Evolutionary conservation across 2,888 invertebrate genomes (phyloP), one percentile per base, ranked within the genome.

Genomic region (Caenorhabditis drosophilae): DNA sequence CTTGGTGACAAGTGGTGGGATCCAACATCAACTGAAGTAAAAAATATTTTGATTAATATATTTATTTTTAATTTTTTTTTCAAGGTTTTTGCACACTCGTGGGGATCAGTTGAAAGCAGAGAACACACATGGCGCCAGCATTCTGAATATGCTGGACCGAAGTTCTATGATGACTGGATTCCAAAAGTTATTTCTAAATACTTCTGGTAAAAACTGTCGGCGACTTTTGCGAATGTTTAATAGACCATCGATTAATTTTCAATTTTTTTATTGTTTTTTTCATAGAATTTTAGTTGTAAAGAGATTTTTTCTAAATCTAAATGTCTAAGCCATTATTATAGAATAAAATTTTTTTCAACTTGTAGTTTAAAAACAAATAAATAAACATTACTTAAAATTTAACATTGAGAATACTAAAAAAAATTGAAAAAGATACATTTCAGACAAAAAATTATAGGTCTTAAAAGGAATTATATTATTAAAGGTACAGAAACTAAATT

Each of bases 1-100:
- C 71, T 81, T 25, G 82, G 79, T 12, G 75, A 82, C 22, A 77
- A 79, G 49, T 83, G 83, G 83, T 82, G 79, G 78, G 81, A 82
- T 70, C 80, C 79, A 41, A 44, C 62, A 15, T 48, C 61, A 1
- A 46, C 44, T 9, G 77, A 77, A 68, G 76, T 76, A 15, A 45
- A 51, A 20, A 27, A 15, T 31, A 27, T 18, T 42, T 11, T 23
- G 4, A 20, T 42, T 34, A 18, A 49, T 45, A 22, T 44, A 22
- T 38, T 22, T 38, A 22, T 38, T 15, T 44, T 52, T 18, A 18
- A 42, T 20, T 27, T 15, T 2, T 16, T 35, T 25, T 47, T 67
- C 40, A 60, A 79, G 71, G 61, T 79, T 22, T 80, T 74, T 57
- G 78, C 75, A 35, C 80, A 80, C 61, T 75, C 79, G 2, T 54